Conservation (phyloP, 1,140 invertebrate species). For the Lucilia sericata region DNA sequence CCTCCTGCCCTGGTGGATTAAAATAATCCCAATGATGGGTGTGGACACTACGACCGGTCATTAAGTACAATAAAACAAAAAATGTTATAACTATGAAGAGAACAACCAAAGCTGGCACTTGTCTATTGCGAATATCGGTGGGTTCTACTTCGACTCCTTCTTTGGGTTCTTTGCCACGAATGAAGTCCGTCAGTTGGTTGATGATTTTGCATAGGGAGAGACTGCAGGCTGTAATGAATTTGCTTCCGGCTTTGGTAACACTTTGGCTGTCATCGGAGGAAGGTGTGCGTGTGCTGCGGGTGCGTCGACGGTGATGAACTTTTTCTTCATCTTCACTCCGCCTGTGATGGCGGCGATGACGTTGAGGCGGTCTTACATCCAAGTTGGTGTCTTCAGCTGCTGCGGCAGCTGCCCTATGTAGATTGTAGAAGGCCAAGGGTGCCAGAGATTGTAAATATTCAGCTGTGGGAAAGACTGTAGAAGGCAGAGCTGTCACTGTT, state of each 20-base stretch:
- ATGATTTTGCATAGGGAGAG: slow-evolving; percentile 74
- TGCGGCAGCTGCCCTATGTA: slow-evolving; percentile 63
- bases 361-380: slow-evolving; percentile 59
- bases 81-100: slow-evolving; percentile 81
- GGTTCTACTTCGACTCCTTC: slow-evolving; percentile 70
- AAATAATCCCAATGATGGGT: slow-evolving; percentile 89
- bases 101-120: slow-evolving; percentile 79
- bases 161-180: slow-evolving; percentile 72
- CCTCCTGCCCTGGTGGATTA: slow-evolving; percentile 75
- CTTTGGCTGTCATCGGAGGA: slow-evolving; percentile 60
- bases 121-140: slow-evolving; percentile 58
- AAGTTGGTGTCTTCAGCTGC: slow-evolving; percentile 48
- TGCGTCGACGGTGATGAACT: slow-evolving; percentile 65
- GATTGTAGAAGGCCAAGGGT: slow-evolving; percentile 67
- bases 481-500: slow-evolving; percentile 71
- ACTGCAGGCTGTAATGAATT: slow-evolving; percentile 76
- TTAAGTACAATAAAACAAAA: slow-evolving; percentile 70
- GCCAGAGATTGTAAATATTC: slow-evolving; percentile 71
- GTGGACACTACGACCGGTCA: slow-evolving; percentile 76
- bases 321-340: slow-evolving; percentile 54
- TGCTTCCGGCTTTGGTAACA: slow-evolving; percentile 74
- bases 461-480: slow-evolving; percentile 68
- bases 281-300: slow-evolving; percentile 65
- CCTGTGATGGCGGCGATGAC: slow-evolving; percentile 56
- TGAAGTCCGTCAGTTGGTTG: slow-evolving; percentile 74